phyloP scores from a whole-genome alignment of 2,888 invertebrate genomes.

The Ferdinandea cuprea region DNA sequence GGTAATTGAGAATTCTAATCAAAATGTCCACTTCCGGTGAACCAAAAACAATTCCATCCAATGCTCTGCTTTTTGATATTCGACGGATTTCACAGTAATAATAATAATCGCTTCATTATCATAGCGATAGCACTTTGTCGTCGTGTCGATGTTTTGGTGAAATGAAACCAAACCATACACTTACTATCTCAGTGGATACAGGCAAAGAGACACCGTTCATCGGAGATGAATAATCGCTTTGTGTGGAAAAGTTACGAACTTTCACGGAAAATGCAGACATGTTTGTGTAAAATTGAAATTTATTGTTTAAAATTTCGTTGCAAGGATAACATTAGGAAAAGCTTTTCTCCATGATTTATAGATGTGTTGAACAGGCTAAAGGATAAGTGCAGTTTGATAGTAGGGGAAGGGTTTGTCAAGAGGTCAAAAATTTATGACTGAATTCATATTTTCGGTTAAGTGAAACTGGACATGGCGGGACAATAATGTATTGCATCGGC shows the following conservation, averaged over 20 bases:
- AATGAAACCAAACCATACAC: constrained; percentile 8
- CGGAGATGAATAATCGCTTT: constrained; percentile 70
- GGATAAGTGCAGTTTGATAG: constrained; percentile 49
- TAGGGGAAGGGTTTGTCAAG: no score
- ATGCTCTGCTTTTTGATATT: constrained; percentile 59
- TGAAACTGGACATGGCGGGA: no score
- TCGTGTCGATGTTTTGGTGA: constrained; percentile 53
- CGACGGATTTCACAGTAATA: constrained; percentile 49
- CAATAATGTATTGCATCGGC: no score
- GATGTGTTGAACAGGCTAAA: constrained; percentile 26
- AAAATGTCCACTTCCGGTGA: constrained; percentile 46
- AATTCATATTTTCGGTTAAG: no score
- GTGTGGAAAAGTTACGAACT: constrained; percentile 66
- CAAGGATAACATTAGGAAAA: constrained; percentile 51
- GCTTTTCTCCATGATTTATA: constrained; percentile 59
- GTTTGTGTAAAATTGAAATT: constrained; percentile 73
- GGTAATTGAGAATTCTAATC: constrained; percentile 67
- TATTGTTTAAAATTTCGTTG: constrained; percentile 66
- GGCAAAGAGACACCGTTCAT: constrained; percentile 9
- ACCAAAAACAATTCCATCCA: constrained; percentile 35
- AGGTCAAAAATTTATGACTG: no score
- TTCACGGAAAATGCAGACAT: constrained; percentile 65
- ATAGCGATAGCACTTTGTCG: no score
- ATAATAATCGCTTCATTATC: constrained; percentile 64
- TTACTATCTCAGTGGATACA: constrained; percentile 17